Evolutionary conservation across 2,888 invertebrate genomes (phyloP).

Genomic region (Ichneumoninae sp.): DNA sequence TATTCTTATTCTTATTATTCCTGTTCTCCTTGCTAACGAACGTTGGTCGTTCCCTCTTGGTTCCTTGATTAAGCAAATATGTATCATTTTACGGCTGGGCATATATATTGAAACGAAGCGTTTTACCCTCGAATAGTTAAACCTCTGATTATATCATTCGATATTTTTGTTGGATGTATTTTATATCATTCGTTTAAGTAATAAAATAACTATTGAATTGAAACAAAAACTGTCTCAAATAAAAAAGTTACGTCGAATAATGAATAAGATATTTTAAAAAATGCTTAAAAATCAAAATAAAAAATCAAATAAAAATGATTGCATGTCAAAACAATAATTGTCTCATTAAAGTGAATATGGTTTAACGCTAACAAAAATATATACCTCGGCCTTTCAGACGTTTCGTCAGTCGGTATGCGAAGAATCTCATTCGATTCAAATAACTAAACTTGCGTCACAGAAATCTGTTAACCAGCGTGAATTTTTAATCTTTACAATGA

Average conservation of each 20-base stretch:
- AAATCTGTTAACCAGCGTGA: neutral
- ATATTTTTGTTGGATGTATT: neutral
- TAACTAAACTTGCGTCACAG: neutral
- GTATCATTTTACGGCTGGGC: constrained; percentile 70
- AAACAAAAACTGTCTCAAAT: too few relatives aligned
- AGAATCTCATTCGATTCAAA: too few relatives aligned
- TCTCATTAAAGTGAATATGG: too few relatives aligned
- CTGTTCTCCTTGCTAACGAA: constrained; percentile 50
- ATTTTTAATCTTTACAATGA: neutral
- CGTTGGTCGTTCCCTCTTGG: constrained; percentile 40
- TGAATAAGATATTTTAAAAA: too few relatives aligned
- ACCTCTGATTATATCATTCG: neutral
- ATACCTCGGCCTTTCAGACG: too few relatives aligned
- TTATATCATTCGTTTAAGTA: neutral
- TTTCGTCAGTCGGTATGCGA: neutral
- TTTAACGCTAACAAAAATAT: too few relatives aligned
- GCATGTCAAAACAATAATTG: too few relatives aligned
- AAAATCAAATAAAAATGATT: too few relatives aligned
- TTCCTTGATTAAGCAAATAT: constrained; percentile 79
- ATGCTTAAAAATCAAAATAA: neutral
- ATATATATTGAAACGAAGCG: neutral
- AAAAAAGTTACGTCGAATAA: too few relatives aligned
- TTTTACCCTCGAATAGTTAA: constrained; percentile 13
- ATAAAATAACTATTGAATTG: too few relatives aligned
- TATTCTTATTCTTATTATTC: constrained; percentile 68